These are phyloP conservation scores for Neocrepidodera transversa DNA, from an alignment of 2,888 invertebrate species.

Conservation along the genomic window DNA sequence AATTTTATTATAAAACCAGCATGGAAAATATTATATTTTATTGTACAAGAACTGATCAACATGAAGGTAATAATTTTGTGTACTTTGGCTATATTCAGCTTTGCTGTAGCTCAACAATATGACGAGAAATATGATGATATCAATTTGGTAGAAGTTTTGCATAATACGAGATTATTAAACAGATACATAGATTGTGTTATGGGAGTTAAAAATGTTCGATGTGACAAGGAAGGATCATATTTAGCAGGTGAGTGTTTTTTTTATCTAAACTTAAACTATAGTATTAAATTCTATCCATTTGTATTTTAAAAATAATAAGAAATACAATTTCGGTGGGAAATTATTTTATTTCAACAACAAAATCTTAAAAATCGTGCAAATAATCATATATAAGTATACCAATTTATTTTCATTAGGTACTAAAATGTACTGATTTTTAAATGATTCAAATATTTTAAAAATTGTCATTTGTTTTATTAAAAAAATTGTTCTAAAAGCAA, in stretches of 20 bases:
- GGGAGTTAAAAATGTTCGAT: slow-evolving; percentile 40
- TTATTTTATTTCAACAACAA: no score
- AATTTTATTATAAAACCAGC: slow-evolving; percentile 1
- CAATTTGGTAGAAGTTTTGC: slow-evolving; percentile 71
- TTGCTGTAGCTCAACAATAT: slow-evolving; percentile 57
- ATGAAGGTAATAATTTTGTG: slow-evolving; percentile 2
- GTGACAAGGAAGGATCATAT: neutral
- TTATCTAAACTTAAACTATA: no score
- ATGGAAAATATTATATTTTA: neutral
- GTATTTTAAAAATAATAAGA: no score
- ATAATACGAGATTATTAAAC: slow-evolving; percentile 69
- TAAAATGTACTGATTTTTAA: no score
- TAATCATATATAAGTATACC: no score
- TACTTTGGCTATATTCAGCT: neutral
- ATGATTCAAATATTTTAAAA: no score
- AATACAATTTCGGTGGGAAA: no score
- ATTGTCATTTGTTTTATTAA: no score
- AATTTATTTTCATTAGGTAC: no score
- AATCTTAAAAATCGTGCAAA: no score
- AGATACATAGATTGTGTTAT: slow-evolving; percentile 73
- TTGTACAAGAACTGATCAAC: neutral
- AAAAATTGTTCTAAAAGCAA: no score
- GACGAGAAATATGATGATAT: slow-evolving; percentile 74
- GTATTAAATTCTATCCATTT: no score
- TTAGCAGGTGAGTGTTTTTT: slow-evolving; percentile 4